Evolutionary conservation across 2,797 vertebrate genomes (phyloP), one percentile per base, ranked within the genome.

Genomic region (Novumbra hubbsi): DNA sequence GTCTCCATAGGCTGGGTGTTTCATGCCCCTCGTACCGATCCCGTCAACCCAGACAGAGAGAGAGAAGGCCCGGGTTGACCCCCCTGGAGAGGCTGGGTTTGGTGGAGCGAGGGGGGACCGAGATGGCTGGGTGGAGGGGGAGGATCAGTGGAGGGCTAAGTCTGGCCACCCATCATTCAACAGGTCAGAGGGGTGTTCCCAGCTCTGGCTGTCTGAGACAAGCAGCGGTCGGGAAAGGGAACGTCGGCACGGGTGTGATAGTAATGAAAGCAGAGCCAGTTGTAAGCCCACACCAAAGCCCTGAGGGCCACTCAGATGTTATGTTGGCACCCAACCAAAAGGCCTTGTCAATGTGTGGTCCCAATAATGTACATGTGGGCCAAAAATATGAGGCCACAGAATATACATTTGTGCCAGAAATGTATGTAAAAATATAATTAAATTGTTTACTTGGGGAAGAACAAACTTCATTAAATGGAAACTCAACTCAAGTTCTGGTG

Each of bases 101-200:
- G 68, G 27, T 50, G 38, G 17, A 34, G 16, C 17, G 48, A 28
- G 48, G 65, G 19, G 32, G 32, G 65, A 19, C 32, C 9, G 65
- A 11, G 19, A 38, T 67, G 65, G 30, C 11, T 63, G 11, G 60
- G 60, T 24, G 60, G 21, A 9, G 60, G 27, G 24, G 2, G 7
- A 14, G 28, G 11, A 7, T 6, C 8, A 14, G 21, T 14, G 24
- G 60, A 11, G 15, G 21, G 60, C 4, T 24, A 7, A 67, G n/a
- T 64, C 62, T 64, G 30, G 62, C 62, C 62, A 64, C 27, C 62
- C 62, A 32, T 64, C 62, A 64, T 64, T 64, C 62, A 64, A 32
- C 62, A 32, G 14, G 62, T 32, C 28, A 64, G 19, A 5, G 30
- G 34, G 34, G 65, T n/a, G 34, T 67, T 7, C n/a, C 17, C 21